These are phyloP conservation scores for Lophochroa leadbeateri DNA, from an alignment of 2,113 vertebrate genomes.

Conservation along the genomic window DNA sequence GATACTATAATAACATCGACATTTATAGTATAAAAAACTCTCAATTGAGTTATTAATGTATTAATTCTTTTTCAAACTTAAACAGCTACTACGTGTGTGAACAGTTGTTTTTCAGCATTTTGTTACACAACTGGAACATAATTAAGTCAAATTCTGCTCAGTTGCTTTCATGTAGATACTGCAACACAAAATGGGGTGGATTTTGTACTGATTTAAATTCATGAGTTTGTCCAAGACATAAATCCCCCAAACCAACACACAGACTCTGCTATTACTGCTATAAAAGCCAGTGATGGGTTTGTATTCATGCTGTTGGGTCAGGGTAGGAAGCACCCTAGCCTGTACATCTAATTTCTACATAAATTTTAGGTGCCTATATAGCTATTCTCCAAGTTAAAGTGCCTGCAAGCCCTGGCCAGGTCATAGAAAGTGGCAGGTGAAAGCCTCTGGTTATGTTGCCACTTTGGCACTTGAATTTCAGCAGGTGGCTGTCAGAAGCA, in stretches of 20 bases:
- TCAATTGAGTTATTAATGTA: background rate
- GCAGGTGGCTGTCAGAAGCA: background rate
- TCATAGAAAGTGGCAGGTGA: background rate
- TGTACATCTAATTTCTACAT: background rate
- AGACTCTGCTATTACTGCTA: background rate
- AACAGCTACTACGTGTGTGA: background rate
- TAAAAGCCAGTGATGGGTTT: background rate
- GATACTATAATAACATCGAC: background rate
- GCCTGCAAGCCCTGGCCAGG: background rate
- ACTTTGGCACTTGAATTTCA: background rate
- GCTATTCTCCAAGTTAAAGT: background rate
- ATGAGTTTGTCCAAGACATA: background rate
- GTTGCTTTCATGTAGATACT: background rate
- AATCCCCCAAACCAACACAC: background rate
- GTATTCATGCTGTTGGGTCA: background rate
- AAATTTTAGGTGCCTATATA: background rate
- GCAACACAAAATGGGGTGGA: background rate
- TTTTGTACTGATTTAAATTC: slow-evolving; percentile 19
- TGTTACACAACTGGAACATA: background rate
- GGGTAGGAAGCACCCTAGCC: background rate
- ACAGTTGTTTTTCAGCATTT: background rate
- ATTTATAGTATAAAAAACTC: background rate
- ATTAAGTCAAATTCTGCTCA: background rate
- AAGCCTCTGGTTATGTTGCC: background rate
- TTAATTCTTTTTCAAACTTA: background rate